These are phyloP conservation scores for Platyscapa corneri DNA, from an alignment of 1,140 invertebrate genomes.

Conservation along the genomic window DNA sequence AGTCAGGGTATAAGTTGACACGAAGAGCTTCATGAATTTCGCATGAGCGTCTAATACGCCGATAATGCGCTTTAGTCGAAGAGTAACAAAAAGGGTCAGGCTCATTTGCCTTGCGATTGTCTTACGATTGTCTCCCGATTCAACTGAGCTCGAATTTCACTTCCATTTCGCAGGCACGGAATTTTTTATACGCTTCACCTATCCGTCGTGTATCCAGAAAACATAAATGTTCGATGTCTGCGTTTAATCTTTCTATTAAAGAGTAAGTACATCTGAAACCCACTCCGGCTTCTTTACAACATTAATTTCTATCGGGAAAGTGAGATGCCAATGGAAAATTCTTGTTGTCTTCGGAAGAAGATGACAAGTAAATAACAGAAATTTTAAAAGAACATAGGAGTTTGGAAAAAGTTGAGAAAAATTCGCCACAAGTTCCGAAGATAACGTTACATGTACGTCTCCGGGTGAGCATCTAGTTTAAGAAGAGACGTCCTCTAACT, in stretches of 20 bases:
- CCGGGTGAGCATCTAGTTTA: neutral
- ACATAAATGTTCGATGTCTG: neutral
- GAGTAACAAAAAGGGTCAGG: slow-evolving; percentile 4
- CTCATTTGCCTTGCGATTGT: slow-evolving; percentile 20
- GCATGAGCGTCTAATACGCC: slow-evolving; percentile 35
- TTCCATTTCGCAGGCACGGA: neutral
- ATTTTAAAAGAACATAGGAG: neutral
- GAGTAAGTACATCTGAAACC: neutral
- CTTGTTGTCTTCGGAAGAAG: neutral
- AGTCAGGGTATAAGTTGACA: neutral
- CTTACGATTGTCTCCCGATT: neutral
- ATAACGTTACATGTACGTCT: neutral
- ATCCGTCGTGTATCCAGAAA: neutral
- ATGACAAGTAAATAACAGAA: neutral
- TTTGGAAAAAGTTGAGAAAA: neutral
- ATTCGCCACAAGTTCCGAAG: neutral
- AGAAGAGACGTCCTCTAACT: neutral
- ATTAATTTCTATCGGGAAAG: neutral
- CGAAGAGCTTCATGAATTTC: slow-evolving; percentile 40
- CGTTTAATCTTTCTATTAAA: neutral
- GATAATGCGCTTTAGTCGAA: slow-evolving; percentile 35
- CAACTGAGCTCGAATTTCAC: slow-evolving; percentile 49
- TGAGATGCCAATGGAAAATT: neutral
- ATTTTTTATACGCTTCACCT: neutral
- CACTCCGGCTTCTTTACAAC: neutral